Evolutionary conservation across 2,888 invertebrate genomes (phyloP).

Genomic region (Patella caerulea): DNA sequence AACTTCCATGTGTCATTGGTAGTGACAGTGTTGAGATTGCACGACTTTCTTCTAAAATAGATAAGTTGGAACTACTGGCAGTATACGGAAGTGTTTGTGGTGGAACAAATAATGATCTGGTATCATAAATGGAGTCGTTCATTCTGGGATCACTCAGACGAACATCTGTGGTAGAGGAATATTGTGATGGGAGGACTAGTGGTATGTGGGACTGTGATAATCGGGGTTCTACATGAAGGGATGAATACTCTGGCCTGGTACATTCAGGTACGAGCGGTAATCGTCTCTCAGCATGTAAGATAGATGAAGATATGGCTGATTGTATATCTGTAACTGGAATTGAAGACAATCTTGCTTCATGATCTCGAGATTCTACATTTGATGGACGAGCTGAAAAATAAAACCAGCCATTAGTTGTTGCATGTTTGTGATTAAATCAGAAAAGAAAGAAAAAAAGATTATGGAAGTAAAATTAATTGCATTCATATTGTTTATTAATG

Average conservation of each 20-base stretch:
- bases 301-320: slow-evolving; percentile 35
- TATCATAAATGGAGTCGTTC: slow-evolving; percentile 35
- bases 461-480: no score
- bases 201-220: slow-evolving; percentile 41
- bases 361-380: slow-evolving; percentile 23
- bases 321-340: slow-evolving; percentile 24
- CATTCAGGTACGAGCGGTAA: slow-evolving; percentile 50
- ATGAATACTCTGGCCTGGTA: slow-evolving; percentile 45
- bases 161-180: slow-evolving; percentile 38
- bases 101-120: slow-evolving; percentile 34
- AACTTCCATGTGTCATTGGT: slow-evolving; percentile 34
- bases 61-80: slow-evolving; percentile 55
- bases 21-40: slow-evolving; percentile 52
- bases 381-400: slow-evolving; percentile 18
- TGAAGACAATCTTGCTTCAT: slow-evolving; percentile 12
- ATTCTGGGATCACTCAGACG: slow-evolving; percentile 33
- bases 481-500: no score
- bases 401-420: no score
- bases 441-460: no score
- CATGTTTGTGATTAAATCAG: no score
- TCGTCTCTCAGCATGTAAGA: slow-evolving; percentile 41
- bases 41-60: slow-evolving; percentile 59
- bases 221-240: slow-evolving; percentile 43
- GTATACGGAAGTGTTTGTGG: slow-evolving; percentile 47
- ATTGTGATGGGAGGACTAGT: slow-evolving; percentile 50